Evolutionary conservation across 2,113 vertebrate genomes (phyloP).

Genomic region (Mesitornis unicolor): DNA sequence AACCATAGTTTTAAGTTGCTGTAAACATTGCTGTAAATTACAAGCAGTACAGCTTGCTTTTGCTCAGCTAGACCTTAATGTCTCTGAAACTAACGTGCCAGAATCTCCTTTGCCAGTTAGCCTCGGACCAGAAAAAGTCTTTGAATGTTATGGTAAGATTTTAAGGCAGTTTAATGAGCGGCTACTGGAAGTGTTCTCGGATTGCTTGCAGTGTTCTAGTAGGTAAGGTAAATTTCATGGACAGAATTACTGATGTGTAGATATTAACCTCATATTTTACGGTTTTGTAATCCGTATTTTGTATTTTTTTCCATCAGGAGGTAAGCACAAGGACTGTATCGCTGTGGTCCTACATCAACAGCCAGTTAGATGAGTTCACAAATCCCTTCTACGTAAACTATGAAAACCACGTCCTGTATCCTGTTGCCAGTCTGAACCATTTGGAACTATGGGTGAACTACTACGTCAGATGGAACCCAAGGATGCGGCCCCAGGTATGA

Average conservation of each 20-base stretch:
- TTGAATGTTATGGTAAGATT: neutral
- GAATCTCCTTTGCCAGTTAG: neutral
- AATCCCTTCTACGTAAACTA: conserved; percentile 96
- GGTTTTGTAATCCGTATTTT: neutral
- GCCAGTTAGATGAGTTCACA: conserved; percentile 90
- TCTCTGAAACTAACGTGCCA: neutral
- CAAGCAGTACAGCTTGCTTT: neutral
- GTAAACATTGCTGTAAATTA: neutral
- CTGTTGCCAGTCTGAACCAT: conserved; percentile 88
- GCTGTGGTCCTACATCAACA: conserved; percentile 95
- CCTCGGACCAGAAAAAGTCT: neutral
- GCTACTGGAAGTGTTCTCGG: neutral
- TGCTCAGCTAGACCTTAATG: neutral
- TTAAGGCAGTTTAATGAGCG: neutral
- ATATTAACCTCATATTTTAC: neutral
- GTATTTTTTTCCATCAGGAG: conserved; percentile 74
- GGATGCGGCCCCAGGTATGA: conserved; percentile 92
- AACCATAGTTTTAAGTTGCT: neutral
- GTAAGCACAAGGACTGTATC: conserved; percentile 84
- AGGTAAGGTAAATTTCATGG: neutral
- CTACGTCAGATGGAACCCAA: conserved; percentile 93
- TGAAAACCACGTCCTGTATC: conserved; percentile 90
- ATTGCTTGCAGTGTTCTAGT: neutral
- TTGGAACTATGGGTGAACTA: conserved; percentile 94
- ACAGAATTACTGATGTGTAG: neutral